These are phyloP conservation scores for Setophaga petechia DNA, from an alignment of 2,113 vertebrate genomes.

Conservation along the genomic window DNA sequence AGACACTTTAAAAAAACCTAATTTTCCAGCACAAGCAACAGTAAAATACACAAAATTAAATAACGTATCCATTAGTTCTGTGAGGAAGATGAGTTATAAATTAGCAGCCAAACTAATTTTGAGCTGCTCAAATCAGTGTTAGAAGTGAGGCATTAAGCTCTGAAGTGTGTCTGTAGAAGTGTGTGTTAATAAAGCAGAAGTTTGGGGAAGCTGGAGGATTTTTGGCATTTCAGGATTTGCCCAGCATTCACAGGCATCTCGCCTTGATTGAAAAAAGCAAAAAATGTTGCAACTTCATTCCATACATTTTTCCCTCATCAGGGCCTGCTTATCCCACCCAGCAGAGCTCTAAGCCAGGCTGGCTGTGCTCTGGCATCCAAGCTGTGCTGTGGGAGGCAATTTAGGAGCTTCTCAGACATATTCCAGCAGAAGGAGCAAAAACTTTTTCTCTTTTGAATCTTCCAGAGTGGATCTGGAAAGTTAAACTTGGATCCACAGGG, in stretches of 20 bases:
- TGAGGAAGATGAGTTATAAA: neutral
- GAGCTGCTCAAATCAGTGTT: neutral
- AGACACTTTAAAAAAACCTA: neutral
- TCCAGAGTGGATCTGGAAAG: neutral
- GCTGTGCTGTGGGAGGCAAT: neutral
- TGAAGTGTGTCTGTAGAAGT: neutral
- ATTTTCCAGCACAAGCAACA: neutral
- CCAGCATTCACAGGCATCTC: neutral
- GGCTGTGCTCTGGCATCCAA: neutral
- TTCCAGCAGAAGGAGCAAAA: neutral
- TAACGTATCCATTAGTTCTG: neutral
- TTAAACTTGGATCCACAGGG: neutral
- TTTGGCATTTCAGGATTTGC: neutral
- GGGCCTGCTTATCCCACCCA: neutral
- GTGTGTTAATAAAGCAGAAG: neutral
- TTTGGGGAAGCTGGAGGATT: neutral
- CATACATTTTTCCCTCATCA: neutral
- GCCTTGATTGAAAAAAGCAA: neutral
- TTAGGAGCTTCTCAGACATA: accelerated
- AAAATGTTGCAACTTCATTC: neutral
- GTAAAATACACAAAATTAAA: neutral
- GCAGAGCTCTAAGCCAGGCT: neutral
- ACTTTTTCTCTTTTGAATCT: neutral
- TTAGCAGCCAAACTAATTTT: neutral
- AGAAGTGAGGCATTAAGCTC: neutral